A percentile compares a stretch with the other conserved stretches of the same genome.
phyloP scores from a whole-genome alignment of 92 coral and sea anemone species.

The Desmophyllum pertusum region DNA sequence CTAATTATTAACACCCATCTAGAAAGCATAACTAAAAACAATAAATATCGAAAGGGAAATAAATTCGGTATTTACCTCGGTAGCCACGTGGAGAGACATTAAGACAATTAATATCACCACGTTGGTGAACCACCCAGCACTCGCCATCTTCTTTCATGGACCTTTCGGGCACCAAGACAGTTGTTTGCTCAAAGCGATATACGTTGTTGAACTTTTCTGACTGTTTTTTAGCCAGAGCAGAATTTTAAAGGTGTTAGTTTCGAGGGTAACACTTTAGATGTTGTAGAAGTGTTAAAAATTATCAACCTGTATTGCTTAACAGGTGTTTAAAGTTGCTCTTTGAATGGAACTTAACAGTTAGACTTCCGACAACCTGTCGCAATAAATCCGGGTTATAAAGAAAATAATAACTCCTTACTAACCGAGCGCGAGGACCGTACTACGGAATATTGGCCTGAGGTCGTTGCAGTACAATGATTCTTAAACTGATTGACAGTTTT shows the following conservation, averaged over 20 bases:
- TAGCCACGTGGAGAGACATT: not conserved
- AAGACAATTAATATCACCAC: constrained; percentile 13
- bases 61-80: constrained; percentile 26
- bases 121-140: not conserved
- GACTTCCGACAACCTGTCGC: constrained; percentile 7
- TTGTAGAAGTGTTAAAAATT: not conserved
- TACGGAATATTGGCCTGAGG: too few relatives aligned
- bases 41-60: not conserved
- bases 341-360: not conserved
- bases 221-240: not conserved
- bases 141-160: not conserved
- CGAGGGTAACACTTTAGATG: not conserved
- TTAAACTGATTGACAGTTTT: too few relatives aligned
- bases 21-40: not conserved
- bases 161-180: too few relatives aligned
- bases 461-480: too few relatives aligned
- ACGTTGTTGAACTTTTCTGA: not conserved
- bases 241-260: not conserved
- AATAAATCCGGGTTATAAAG: not conserved
- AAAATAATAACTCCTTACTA: too few relatives aligned
- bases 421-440: too few relatives aligned
- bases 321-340: constrained; percentile 24
- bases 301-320: constrained; percentile 23
- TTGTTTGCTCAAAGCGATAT: not conserved
- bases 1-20: not conserved